Conservation (phyloP, 1,140 invertebrate genomes). For the silkworm (Bombyx mori) region ASM3026992v2 NC_085122.1:14240001-14240500, state of each 20-base stretch:
- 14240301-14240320: conserved; percentile 12
- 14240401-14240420: conserved; percentile 8
- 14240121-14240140: background rate
- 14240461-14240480: conserved; percentile 1
- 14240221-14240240: background rate
- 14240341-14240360: conserved; percentile 15
- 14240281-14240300: conserved; percentile 9
- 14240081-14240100: conserved; percentile 1
- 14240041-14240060: conserved; percentile 1
- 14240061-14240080: background rate
- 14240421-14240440: conserved; percentile 11
- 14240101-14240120: conserved; percentile 1
- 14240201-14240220: background rate
- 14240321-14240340: conserved; percentile 13
- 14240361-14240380: conserved; percentile 13
- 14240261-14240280: conserved; percentile 5
- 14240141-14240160: conserved; percentile 10
- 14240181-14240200: background rate
- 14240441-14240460: conserved; percentile 1
- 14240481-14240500: background rate
- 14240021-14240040: background rate
- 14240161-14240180: conserved; percentile 3
- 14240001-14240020: background rate
- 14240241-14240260: conserved; percentile 8
- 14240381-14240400: conserved; percentile 2